Conservation (phyloP, 2,797 vertebrate species). For the Acanthurus tractus region DNA sequence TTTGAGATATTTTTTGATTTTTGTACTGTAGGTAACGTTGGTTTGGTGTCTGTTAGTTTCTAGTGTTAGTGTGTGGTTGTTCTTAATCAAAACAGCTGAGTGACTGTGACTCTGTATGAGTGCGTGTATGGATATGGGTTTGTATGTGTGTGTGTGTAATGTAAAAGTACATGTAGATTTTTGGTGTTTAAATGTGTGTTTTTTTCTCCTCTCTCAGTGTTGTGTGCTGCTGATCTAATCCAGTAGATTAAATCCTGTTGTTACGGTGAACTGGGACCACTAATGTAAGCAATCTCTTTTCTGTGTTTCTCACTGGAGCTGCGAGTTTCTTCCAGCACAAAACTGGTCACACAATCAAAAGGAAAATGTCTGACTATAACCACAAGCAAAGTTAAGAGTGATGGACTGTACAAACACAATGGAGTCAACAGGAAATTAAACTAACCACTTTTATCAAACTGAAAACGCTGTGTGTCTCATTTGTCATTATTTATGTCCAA, state of each 20-base stretch:
- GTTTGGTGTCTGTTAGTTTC: conserved; percentile 74
- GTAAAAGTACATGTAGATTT: conserved; percentile 68
- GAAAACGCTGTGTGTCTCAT: conserved; percentile 35
- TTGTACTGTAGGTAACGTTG: conserved; percentile 83
- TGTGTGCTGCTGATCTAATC: conserved; percentile 78
- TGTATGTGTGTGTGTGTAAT: conserved; percentile 37
- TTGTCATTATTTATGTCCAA: conserved; percentile 39
- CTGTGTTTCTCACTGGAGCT: conserved; percentile 66
- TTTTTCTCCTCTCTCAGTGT: conserved; percentile 76
- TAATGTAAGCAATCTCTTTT: conserved; percentile 64
- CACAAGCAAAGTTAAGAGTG: conserved; percentile 47
- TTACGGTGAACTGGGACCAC: conserved; percentile 68
- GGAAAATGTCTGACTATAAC: conserved; percentile 43
- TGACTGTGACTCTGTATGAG: conserved; percentile 37
- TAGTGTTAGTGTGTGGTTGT: conserved; percentile 75
- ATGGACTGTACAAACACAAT: conserved; percentile 57
- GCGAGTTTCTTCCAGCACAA: conserved; percentile 55
- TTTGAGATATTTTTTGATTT: conserved; percentile 85
- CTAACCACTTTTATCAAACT: conserved; percentile 74
- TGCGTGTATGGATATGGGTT: conserved; percentile 17
- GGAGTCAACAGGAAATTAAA: conserved; percentile 69
- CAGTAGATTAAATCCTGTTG: conserved; percentile 66
- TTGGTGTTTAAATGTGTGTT: conserved; percentile 77
- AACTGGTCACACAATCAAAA: conserved; percentile 62
- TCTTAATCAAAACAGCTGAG: conserved; percentile 58